Conservation (phyloP, 2,797 vertebrate genomes). For the Lateolabrax maculatus region DNA sequence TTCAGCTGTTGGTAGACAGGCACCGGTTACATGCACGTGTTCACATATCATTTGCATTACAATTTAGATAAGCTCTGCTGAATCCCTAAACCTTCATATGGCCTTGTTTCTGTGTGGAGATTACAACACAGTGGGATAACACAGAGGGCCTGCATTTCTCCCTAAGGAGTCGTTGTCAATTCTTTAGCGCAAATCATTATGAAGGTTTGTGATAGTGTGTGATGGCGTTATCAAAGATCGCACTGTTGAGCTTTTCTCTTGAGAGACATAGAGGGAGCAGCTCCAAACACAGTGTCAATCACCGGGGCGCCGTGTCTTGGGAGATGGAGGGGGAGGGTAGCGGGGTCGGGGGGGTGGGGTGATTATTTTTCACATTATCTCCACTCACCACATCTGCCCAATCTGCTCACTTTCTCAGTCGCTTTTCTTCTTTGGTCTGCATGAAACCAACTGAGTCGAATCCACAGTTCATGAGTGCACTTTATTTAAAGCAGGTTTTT, state of each 20-base stretch:
- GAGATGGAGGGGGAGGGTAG: neutral
- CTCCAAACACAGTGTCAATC: conserved; percentile 85
- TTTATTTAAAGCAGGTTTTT: conserved; percentile 14
- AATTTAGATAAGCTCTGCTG: conserved; percentile 42
- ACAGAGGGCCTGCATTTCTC: conserved; percentile 48
- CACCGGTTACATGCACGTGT: conserved; percentile 4
- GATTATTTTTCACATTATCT: conserved; percentile 61
- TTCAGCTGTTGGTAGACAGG: conserved; percentile 29
- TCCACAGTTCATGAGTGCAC: conserved; percentile 11
- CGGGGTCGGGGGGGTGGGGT: conserved; percentile 19
- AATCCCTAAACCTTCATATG: conserved; percentile 24
- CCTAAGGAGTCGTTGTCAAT: conserved; percentile 67
- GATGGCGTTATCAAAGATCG: conserved; percentile 89
- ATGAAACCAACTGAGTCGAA: conserved; percentile 14
- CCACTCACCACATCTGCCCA: conserved; percentile 9
- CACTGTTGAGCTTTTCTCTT: conserved; percentile 77
- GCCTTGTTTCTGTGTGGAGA: conserved; percentile 42
- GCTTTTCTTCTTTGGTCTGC: conserved; percentile 14
- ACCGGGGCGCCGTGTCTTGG: conserved; percentile 56
- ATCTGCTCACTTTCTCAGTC: neutral
- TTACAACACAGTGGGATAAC: conserved; percentile 29
- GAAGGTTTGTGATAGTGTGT: conserved; percentile 86
- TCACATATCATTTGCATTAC: conserved; percentile 54
- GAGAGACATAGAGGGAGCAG: conserved; percentile 29
- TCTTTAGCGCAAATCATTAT: conserved; percentile 84